Evolutionary conservation across 2,888 invertebrate genomes (phyloP).

Genomic region (Anorthoa munda): DNA sequence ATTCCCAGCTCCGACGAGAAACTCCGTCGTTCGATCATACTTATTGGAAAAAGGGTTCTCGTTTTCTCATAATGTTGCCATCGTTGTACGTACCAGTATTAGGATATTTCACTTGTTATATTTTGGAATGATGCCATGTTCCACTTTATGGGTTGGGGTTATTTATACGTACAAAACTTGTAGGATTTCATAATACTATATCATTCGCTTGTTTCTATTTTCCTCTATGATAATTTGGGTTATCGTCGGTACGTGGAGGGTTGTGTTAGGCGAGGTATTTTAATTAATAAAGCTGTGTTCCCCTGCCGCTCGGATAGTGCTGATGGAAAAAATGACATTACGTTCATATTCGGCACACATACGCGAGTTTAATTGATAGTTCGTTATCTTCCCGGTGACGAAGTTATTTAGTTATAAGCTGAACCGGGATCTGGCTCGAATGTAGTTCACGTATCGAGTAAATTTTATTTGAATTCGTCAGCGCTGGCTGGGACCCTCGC

Average conservation of each 20-base stretch:
- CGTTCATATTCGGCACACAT: slow-evolving; percentile 71
- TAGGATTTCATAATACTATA: slow-evolving; percentile 62
- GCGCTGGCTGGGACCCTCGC: slow-evolving; percentile 60
- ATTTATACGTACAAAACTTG: slow-evolving; percentile 68
- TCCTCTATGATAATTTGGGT: slow-evolving; percentile 53
- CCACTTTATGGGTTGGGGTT: slow-evolving; percentile 74
- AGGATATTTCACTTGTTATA: slow-evolving; percentile 75
- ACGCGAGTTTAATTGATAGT: slow-evolving; percentile 76
- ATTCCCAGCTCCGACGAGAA: slow-evolving; percentile 80
- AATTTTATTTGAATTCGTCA: slow-evolving; percentile 79
- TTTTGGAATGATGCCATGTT: slow-evolving; percentile 79
- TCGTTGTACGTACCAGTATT: slow-evolving; percentile 74
- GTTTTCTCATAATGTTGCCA: slow-evolving; percentile 74
- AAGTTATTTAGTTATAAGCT: slow-evolving; percentile 78
- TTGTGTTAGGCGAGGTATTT: slow-evolving; percentile 59
- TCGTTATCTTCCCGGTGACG: slow-evolving; percentile 74
- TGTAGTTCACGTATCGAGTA: slow-evolving; percentile 70
- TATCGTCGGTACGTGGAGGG: slow-evolving; percentile 34
- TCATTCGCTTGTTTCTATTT: slow-evolving; percentile 53
- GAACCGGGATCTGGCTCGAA: slow-evolving; percentile 67
- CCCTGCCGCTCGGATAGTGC: slow-evolving; percentile 41
- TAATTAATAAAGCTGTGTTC: slow-evolving; percentile 64
- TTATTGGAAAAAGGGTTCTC: slow-evolving; percentile 84
- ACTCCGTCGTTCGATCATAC: slow-evolving; percentile 86
- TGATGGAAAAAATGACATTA: slow-evolving; percentile 68